Conservation (phyloP, 1,140 invertebrate genomes). For the Coenobita brevimanus region DNA sequence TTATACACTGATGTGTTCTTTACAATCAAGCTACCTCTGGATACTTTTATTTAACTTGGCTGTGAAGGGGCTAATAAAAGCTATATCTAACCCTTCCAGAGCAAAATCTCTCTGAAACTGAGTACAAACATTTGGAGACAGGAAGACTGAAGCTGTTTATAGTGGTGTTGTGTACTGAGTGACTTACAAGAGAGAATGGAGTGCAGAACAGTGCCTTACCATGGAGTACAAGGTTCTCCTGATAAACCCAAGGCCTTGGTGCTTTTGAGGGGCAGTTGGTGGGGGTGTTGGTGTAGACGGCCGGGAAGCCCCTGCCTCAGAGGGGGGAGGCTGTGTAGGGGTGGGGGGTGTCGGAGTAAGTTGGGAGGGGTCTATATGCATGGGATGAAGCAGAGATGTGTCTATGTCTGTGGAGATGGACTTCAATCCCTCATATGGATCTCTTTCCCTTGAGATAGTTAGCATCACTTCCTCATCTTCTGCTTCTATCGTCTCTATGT, state of each 20-base stretch:
- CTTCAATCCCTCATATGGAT: no score
- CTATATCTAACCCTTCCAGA: no score
- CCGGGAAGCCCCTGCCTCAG: not conserved
- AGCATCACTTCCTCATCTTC: no score
- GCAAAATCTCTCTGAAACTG: no score
- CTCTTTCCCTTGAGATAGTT: no score
- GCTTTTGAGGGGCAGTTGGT: not conserved
- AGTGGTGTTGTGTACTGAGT: not conserved
- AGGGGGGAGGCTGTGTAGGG: constrained; percentile 45
- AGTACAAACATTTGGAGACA: no score
- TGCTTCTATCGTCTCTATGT: no score
- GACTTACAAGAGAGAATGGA: not conserved
- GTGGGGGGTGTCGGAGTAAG: constrained; percentile 57
- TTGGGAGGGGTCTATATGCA: constrained; percentile 42
- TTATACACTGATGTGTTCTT: no score
- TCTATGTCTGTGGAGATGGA: not conserved
- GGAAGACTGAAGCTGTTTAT: no score
- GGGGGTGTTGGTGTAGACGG: constrained; percentile 25
- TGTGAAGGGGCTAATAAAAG: no score
- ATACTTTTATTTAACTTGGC: no score
- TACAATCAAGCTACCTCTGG: no score
- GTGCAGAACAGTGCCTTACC: not conserved
- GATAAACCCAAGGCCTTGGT: not conserved
- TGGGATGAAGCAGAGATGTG: constrained; percentile 29
- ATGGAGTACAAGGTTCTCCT: constrained; percentile 1